Conservation (phyloP, 1,140 invertebrate species). For the Procambarus clarkii region DNA sequence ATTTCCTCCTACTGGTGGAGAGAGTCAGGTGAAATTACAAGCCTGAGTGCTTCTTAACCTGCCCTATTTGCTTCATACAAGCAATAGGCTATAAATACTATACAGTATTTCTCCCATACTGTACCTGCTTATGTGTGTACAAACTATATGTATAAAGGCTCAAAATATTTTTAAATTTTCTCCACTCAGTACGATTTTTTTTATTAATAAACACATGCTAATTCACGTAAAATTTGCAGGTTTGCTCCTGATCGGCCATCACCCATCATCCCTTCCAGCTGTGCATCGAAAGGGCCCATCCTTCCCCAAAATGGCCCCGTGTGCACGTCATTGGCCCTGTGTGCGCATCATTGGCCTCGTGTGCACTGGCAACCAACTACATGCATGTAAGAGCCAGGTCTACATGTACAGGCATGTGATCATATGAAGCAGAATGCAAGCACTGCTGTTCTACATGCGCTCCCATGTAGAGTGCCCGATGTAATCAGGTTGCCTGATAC, state of each 20-base stretch:
- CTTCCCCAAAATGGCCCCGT: slow-evolving; percentile 1
- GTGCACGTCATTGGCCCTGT: slow-evolving; percentile 20
- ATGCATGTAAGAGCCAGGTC: not conserved
- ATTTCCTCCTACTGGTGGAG: no score
- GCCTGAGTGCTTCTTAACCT: no score
- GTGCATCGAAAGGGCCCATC: not conserved
- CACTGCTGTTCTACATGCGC: not conserved
- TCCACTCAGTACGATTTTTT: no score
- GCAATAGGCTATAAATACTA: no score
- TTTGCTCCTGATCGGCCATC: slow-evolving; percentile 11
- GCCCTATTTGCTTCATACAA: no score
- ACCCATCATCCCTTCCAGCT: not conserved
- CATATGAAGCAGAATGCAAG: slow-evolving; percentile 2
- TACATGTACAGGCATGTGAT: not conserved
- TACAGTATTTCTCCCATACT: no score
- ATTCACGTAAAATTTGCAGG: not conserved
- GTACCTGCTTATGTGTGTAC: no score
- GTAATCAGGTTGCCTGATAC: not conserved
- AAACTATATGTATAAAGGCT: no score
- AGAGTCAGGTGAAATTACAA: no score
- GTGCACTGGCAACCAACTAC: not conserved
- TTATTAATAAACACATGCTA: no score
- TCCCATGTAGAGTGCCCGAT: no score
- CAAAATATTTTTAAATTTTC: no score
- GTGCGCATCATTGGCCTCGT: not conserved